A percentile compares a stretch with the other conserved stretches of the same genome.
phyloP scores from a whole-genome alignment of 2,113 vertebrate species.

The Perognathus longimembris region DNA sequence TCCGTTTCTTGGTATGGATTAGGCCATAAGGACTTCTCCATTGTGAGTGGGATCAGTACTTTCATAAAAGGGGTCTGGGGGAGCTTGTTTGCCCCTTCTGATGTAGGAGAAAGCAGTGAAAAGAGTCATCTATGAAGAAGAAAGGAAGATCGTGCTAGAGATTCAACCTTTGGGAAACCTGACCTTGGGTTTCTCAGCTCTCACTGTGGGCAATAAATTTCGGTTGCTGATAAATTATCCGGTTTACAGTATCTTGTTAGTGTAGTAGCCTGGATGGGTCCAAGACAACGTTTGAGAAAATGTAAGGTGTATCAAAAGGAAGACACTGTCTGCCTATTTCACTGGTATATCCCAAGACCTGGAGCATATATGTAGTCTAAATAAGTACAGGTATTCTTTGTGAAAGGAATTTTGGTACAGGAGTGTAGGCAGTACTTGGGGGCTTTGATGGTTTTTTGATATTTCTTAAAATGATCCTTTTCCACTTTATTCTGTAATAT shows the following conservation, averaged over 20 bases:
- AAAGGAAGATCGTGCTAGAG: background rate
- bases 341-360: background rate
- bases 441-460: background rate
- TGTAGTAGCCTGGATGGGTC: background rate
- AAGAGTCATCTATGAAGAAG: background rate
- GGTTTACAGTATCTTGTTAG: background rate
- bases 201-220: background rate
- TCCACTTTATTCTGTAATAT: background rate
- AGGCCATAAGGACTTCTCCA: background rate
- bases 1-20: too few relatives aligned
- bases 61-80: background rate
- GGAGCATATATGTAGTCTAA: background rate
- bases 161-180: background rate
- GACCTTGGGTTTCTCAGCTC: background rate
- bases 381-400: background rate
- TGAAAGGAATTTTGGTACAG: background rate
- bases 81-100: background rate
- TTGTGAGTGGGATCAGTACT: too few relatives aligned
- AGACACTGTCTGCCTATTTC: background rate
- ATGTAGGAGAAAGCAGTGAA: background rate
- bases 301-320: background rate
- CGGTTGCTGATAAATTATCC: background rate
- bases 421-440: background rate
- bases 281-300: background rate
- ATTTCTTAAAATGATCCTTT: conserved; percentile 54